Conservation (phyloP, 2,888 invertebrate genomes). For the Idaea straminata region DNA sequence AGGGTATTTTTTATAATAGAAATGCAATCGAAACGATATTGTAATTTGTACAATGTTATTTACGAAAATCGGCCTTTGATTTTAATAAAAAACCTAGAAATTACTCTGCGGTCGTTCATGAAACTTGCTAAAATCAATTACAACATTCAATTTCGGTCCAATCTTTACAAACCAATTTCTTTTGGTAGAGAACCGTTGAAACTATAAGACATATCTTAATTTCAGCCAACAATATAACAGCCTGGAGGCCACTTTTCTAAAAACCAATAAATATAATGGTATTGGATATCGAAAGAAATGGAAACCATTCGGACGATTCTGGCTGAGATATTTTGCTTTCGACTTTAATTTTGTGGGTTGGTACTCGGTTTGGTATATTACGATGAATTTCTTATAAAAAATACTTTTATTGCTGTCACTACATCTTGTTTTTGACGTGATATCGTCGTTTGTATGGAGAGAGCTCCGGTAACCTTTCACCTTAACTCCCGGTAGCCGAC, state of each 20-base stretch:
- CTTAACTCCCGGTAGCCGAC: no score
- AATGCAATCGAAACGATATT: no score
- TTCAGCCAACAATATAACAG: slow-evolving; percentile 46
- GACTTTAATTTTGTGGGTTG: slow-evolving; percentile 35
- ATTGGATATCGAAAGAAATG: slow-evolving; percentile 55
- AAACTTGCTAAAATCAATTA: not conserved
- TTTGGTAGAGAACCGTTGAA: slow-evolving; percentile 13
- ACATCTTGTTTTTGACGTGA: no score
- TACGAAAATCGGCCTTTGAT: no score
- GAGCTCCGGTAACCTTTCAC: no score
- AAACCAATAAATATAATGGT: slow-evolving; percentile 70
- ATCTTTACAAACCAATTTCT: not conserved
- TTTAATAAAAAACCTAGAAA: not conserved
- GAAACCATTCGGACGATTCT: slow-evolving; percentile 54
- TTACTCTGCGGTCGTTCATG: not conserved
- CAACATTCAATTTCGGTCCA: not conserved
- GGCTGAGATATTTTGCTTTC: slow-evolving; percentile 49
- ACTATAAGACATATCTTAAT: slow-evolving; percentile 44
- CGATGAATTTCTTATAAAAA: no score
- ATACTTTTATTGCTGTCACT: no score
- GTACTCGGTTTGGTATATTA: no score
- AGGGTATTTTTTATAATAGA: no score
- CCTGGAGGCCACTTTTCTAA: slow-evolving; percentile 59
- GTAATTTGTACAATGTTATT: no score
- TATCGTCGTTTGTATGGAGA: no score